Evolutionary conservation across 2,113 vertebrate species (phyloP), one percentile per base, ranked within the genome.

Genomic region (Scalopus aquaticus): DNA sequence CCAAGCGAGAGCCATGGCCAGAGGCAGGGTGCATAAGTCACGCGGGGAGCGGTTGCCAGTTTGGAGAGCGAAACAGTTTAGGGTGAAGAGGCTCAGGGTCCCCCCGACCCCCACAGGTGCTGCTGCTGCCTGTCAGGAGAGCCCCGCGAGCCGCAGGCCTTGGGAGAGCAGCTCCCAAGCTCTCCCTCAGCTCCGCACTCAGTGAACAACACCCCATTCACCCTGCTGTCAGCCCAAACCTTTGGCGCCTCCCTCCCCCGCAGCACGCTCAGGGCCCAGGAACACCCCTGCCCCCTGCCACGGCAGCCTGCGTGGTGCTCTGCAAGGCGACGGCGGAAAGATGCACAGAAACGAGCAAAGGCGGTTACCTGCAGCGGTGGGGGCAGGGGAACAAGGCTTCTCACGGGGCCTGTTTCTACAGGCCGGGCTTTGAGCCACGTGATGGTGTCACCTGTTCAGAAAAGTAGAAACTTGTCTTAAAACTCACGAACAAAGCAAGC

Each of bases 41-140:
- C 56, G 65, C 30, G 90, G 64, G 72, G 37, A 58, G 15, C 67
- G 17, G 0, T 39, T 78, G 24, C 51, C 4, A 3, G 28, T 32
- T 32, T 70, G 91, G 70, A 87, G 37, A 73, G 74, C 0, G 4
- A 60, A 24, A 70, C 84, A 42, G 80, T 89, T 54, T 69, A 69
- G 88, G 74, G 78, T 72, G 64, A 96, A 82, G 60, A 13, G 16
- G 60, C 6, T 13, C 10, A 60, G 83, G 42, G 28, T 24, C 1
- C 19, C 49, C 39, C 2, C 11, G 5, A 0, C 30, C 15, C 64
- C 54, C 17, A 9, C 0, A 0, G 9, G 32, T 60, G 67, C 82
- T 19, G 54, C 15, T 49, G 20, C 86, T n/a, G 30, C 70, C 12
- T 9, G 1, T 42, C 83, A 44, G 67, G 49, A 54, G 24, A 58